Base-by-base conservation (phyloP, 1,140 invertebrate species). In the Bombyx mandarina region DNA sequence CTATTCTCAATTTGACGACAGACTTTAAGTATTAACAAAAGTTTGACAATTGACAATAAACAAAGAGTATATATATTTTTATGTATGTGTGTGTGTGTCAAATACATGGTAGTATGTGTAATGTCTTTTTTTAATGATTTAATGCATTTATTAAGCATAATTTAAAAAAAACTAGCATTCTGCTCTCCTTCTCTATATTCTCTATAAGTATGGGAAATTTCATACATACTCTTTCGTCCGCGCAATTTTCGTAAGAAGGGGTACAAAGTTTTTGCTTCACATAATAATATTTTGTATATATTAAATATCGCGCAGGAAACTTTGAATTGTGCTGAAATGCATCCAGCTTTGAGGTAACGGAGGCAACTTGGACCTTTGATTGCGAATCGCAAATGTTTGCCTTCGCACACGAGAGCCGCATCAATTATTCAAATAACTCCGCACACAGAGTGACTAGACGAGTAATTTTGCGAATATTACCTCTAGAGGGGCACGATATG, bases 361-460 rank as follows among this genome's bases (percentile, higher is more conserved):
- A 67, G 62, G 57, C 67, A 71, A 76, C 57, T 79, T 67, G 67
- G 67, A 77, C 72, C 77, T 77, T 73, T 80, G 79, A 82, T 80
- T 80, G 77, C 73, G 69, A 69, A 76, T 75, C 62, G 75, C 77
- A 80, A 82, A 82, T 73, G 73, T 82, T 80, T 79, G 79, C 69
- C 62, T 53, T 57, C 66, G 71, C 71, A 76, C 71, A 70, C 65
- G 65, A 62, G 70, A 64, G 62, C 68, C 61, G 66, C 73, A 73
- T 83, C 77, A 81, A 81, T 83, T 83, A 83, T 83, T 83, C 77
- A 83, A 81, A 81, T 77, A 79, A 75, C 69, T 73, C 75, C 67
- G 60, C 67, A 69, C 65, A 74, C 74, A 70, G 73, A 78, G 75
- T 75, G 77, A 73, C 71, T 76, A 73, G 74, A 75, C 69, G 60